Base-by-base conservation (phyloP, 53 echinoderm and acorn worm species). In the Apostichopus leukothele region DNA sequence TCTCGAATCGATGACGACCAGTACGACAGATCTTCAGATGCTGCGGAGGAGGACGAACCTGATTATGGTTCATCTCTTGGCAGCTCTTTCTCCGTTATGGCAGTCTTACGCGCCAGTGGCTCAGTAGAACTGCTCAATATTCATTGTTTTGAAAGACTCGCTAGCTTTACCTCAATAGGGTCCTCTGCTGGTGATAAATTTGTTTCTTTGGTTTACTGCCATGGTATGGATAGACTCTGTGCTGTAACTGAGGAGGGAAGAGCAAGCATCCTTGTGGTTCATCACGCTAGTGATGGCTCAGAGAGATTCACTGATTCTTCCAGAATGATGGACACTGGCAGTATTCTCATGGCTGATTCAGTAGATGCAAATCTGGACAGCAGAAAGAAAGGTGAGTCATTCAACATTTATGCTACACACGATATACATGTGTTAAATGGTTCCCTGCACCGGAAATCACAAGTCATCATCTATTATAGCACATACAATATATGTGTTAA, bases 161-260 rank as follows among this genome's bases (percentile, higher is more conserved):
- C 90, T 22, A 88, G 63, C 91, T 77, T 25, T 74, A 39, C 19
- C 14, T 67, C 16, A 60, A 54, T 6, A 25, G 50, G 68, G 23
- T 12, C 85, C 1, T 21, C 61, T 60, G 66, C 12, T 22, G 61
- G 10, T 27, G 50, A 93, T 67, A 78, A 66, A 27, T 99, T 94
- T 89, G 89, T 93, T 9, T 89, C 91, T 1, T 83, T 99, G 6
- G 93, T 94, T 11, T 99, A 99, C 73, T 99, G 99, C 74, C 84
- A 90, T 16, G 99, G 99, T 6, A 94, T 99, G 96, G 99, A 99
- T 52, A 79, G 99, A 83, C 90, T 99, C 1, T 94, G 99, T 74
- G 99, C 91, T 4, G 94, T 93, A 77, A 93, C 95, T 0, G 92
- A 90, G n/a, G 81, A 79, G 14, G 99, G 99, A 20, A 88, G 88